Conservation (phyloP, 2,797 vertebrate genomes). For the Nyctalus aviator region DNA sequence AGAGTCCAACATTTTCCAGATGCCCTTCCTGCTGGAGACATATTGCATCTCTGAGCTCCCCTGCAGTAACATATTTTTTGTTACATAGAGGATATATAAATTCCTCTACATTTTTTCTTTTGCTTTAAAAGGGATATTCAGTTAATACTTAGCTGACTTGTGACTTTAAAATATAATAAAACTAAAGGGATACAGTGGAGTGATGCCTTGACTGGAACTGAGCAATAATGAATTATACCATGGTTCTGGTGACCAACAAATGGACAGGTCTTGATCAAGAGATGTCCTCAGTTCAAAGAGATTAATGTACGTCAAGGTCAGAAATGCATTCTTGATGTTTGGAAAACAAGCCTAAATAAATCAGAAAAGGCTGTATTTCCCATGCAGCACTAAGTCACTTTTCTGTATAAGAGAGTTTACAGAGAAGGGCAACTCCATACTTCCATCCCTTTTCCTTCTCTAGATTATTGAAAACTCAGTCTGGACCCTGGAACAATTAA, state of each 20-base stretch:
- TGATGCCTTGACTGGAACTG: background rate
- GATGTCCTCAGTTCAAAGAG: background rate
- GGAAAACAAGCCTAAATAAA: background rate
- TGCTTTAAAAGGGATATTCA: background rate
- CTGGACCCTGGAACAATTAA: background rate
- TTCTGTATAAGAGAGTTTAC: background rate
- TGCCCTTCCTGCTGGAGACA: background rate
- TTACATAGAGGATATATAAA: background rate
- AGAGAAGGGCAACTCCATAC: accelerated
- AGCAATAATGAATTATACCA: background rate
- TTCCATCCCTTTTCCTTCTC: accelerated
- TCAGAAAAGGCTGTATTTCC: background rate
- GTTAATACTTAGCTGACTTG: background rate
- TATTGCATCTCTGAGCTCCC: background rate
- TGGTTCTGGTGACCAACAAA: background rate
- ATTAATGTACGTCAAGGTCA: background rate
- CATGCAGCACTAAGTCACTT: background rate
- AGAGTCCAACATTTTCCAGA: background rate
- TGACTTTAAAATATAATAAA: background rate
- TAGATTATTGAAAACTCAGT: background rate
- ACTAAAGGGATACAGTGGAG: background rate
- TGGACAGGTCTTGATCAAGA: background rate
- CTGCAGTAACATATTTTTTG: background rate
- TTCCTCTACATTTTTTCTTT: background rate
- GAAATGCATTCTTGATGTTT: background rate